Base-by-base conservation (phyloP, 1,140 invertebrate genomes). In the Vollenhovia emeryi region DNA sequence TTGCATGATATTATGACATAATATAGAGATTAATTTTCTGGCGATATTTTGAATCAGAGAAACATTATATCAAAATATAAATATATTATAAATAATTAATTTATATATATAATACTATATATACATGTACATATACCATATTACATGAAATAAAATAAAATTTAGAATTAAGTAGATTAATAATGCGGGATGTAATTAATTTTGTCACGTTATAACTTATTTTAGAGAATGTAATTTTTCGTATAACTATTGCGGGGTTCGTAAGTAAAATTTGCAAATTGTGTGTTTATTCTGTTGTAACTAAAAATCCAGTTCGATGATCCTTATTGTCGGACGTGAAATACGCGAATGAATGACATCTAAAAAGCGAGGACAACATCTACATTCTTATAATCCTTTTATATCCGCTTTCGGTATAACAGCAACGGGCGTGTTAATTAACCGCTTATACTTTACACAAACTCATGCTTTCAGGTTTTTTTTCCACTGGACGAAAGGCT, bases 351-450 rank as follows among this genome's bases (percentile, higher is more conserved):
- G n/a, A 76, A 62, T 84, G 59, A 45, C 36, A 50, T 30, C 9
- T 68, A 59, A 57, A 68, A 40, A 24, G 33, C 11, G 43, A 66
- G n/a, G 73, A 80, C 64, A 69, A 50, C 76, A 66, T 88, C 57
- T 87, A 84, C 50, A 71, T 87, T 82, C 87, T n/a, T 84, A 55
- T 89, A 91, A 91, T 87, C 82, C 73, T 80, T 86, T 85, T 87
- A 69, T 33, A 76, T 75, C 76, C 76, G 73, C 55, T 86, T 74
- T 66, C 36, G 62, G 69, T 73, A 74, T 76, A 85, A 74, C 69
- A 45, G 69, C 78, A 91, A 90, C 66, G 60, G 52, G 62, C 62
- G 57, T 74, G 86, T 86, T 91, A 91, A 91, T 91, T 91, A 91
- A 88, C 89, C 86, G 89, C 73, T 75, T 60, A 71, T 83, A 82